Percentiles rank a stretch among this genome's conserved stretches.
Conservation (phyloP, 2,113 vertebrate genomes). For the Crocuta crocuta region DNA sequence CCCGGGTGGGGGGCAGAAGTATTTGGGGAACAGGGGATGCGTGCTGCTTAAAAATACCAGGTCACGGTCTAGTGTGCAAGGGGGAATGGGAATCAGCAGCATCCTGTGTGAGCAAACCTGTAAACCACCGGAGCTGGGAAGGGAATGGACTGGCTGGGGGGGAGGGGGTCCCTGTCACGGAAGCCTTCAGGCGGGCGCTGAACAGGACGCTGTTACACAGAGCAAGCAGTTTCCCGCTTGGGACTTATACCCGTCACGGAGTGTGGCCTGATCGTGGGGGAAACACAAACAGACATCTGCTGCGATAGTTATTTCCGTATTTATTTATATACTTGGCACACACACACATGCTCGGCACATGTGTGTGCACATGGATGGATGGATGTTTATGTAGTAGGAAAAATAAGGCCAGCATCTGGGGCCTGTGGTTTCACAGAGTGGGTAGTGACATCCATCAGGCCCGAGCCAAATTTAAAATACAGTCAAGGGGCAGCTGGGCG, state of each 20-base stretch:
- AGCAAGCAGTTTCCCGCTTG: accelerated
- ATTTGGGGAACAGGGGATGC: background rate
- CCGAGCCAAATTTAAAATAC: background rate
- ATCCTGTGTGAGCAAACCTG: background rate
- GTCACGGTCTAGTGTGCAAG: background rate
- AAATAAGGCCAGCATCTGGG: background rate
- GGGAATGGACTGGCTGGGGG: accelerated
- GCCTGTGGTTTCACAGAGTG: background rate
- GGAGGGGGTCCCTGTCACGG: accelerated
- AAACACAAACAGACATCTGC: background rate
- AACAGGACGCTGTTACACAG: background rate
- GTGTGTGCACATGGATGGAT: too few relatives aligned
- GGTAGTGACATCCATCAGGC: background rate
- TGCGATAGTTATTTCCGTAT: background rate
- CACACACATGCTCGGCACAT: accelerated
- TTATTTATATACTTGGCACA: too few relatives aligned
- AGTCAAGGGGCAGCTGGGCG: too few relatives aligned
- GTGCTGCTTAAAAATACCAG: background rate
- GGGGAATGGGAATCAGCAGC: too few relatives aligned
- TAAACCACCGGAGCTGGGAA: background rate
- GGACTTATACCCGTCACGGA: accelerated
- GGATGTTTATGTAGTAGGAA: background rate
- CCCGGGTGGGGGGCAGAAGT: background rate
- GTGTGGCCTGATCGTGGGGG: background rate
- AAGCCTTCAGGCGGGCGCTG: background rate